phyloP scores from a whole-genome alignment of 2,797 vertebrate genomes.

The Onychomys arenicola region DNA sequence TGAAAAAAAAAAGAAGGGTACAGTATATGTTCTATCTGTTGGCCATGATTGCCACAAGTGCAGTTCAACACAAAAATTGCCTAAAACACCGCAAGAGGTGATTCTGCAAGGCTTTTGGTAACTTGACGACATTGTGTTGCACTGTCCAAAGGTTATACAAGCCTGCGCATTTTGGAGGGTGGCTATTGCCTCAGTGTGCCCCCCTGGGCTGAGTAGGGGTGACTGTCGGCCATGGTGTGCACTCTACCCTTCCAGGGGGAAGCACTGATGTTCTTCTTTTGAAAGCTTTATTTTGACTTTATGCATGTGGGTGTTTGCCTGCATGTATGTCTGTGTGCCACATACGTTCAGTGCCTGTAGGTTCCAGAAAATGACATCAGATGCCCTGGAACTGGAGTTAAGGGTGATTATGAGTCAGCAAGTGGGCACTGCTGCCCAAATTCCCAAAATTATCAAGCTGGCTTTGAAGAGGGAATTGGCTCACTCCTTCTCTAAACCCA shows the following conservation, averaged over 20 bases:
- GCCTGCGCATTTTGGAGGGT: neutral
- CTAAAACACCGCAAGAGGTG: neutral
- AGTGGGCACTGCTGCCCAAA: neutral
- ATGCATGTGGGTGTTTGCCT: neutral
- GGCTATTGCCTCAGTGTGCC: neutral
- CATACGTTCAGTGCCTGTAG: neutral
- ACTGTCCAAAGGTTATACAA: neutral
- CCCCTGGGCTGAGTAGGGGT: neutral
- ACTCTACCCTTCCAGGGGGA: neutral
- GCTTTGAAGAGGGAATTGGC: too few species aligned
- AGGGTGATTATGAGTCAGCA: neutral
- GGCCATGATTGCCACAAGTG: neutral
- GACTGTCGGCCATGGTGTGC: accelerated
- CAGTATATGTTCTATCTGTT: neutral
- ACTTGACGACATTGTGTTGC: neutral
- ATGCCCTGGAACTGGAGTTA: neutral
- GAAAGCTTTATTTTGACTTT: neutral
- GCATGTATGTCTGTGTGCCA: too few species aligned
- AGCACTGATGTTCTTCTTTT: neutral
- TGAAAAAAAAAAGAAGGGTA: neutral
- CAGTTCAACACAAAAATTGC: neutral
- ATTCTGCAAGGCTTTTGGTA: neutral
- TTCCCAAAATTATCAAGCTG: too few species aligned
- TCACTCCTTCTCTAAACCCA: too few species aligned
- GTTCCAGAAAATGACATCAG: neutral